phyloP scores from a whole-genome alignment of 2,797 vertebrate species.

The Erpetoichthys calabaricus region DNA sequence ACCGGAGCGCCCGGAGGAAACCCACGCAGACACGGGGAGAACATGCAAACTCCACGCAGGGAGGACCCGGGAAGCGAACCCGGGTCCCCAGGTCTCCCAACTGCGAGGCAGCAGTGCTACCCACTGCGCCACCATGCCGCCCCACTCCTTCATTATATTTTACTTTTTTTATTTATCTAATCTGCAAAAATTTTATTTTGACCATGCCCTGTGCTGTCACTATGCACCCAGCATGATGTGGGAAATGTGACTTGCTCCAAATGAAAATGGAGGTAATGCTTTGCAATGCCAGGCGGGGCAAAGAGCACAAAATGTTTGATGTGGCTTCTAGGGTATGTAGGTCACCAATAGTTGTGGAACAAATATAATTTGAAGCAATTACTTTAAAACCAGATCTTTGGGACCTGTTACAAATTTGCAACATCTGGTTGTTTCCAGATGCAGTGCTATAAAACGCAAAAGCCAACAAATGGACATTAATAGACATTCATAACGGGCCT shows the following conservation, averaged over 20 bases:
- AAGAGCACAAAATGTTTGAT: background rate
- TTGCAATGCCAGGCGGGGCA: background rate
- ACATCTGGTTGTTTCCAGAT: slow-evolving; percentile 59
- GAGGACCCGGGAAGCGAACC: no score
- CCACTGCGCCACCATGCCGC: no score
- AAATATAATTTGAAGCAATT: slow-evolving; percentile 20
- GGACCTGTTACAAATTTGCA: slow-evolving; percentile 36
- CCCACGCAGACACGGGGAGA: no score
- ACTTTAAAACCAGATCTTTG: slow-evolving; percentile 29
- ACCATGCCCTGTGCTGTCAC: background rate
- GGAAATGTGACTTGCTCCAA: background rate
- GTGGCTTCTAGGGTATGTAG: slow-evolving; percentile 4
- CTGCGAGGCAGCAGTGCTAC: no score
- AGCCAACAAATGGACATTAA: slow-evolving; percentile 49
- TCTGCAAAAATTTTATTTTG: background rate
- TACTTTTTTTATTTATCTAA: background rate
- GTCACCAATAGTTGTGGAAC: slow-evolving; percentile 12
- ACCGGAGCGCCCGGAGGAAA: no score
- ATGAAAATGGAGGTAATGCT: background rate
- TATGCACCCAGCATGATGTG: background rate
- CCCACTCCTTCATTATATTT: no score
- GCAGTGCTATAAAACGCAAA: slow-evolving; percentile 42
- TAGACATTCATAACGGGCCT: slow-evolving; percentile 55
- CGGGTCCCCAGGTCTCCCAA: no score
- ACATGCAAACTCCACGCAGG: no score